Evolutionary conservation across 2,888 invertebrate genomes (phyloP).

Genomic region (Pedicia rivosa): DNA sequence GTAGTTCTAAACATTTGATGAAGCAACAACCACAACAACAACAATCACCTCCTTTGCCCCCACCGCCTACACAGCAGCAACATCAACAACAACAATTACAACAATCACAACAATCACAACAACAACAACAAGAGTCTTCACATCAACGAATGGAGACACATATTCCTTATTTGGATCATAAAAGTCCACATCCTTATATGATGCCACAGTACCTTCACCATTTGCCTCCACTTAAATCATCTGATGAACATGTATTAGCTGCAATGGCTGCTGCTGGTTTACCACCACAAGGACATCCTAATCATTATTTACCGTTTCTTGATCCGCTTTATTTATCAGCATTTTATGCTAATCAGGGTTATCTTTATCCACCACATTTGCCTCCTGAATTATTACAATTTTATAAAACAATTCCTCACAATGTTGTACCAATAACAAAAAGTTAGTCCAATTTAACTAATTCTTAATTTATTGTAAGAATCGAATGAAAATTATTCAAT

Average conservation of each 20-base stretch:
- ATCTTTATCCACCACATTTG: slow-evolving; percentile 10
- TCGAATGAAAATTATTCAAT: no score
- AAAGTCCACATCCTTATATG: not conserved
- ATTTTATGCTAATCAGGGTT: slow-evolving; percentile 10
- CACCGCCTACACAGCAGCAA: not conserved
- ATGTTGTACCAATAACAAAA: slow-evolving; percentile 13
- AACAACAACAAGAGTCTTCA: not conserved
- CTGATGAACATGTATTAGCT: no score
- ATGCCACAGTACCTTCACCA: not conserved
- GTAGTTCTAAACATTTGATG: no score
- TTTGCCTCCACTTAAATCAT: not conserved
- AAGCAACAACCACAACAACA: not conserved
- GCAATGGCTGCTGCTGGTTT: no score
- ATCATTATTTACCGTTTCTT: slow-evolving; percentile 11
- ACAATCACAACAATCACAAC: not conserved
- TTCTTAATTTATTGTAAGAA: no score
- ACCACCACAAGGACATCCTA: slow-evolving; percentile 1
- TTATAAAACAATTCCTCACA: slow-evolving; percentile 12
- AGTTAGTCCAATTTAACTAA: slow-evolving; percentile 8
- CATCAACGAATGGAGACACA: not conserved
- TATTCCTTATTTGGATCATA: not conserved
- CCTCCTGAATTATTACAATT: slow-evolving; percentile 12
- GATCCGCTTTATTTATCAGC: slow-evolving; percentile 12
- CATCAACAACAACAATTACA: not conserved
- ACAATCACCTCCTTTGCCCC: not conserved